phyloP scores from a whole-genome alignment of 2,888 invertebrate species.

The Keiferia lycopersicella region DNA sequence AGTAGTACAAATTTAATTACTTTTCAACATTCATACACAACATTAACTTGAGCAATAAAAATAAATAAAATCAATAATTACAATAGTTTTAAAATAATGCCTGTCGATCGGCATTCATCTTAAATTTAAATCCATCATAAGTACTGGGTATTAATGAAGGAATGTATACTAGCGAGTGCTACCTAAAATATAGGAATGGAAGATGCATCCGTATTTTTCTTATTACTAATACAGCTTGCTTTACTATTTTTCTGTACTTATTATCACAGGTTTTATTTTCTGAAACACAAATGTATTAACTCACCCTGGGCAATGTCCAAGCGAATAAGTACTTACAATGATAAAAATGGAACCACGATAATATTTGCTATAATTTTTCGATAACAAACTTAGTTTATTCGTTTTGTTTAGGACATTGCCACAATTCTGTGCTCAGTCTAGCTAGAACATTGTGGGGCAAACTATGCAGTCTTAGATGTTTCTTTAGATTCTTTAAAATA shows the following conservation, averaged over 20 bases:
- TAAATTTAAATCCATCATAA: conserved; percentile 1
- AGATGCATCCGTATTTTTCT: conserved; percentile 12
- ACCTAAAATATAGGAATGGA: conserved; percentile 22
- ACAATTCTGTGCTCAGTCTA: not conserved
- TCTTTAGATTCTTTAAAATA: not conserved
- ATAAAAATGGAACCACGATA: not conserved
- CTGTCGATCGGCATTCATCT: not conserved
- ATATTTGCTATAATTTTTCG: not conserved
- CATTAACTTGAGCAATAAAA: conserved; percentile 42
- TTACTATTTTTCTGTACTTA: conserved; percentile 47
- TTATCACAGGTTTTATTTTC: conserved; percentile 54
- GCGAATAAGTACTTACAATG: not conserved
- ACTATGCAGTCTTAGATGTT: not conserved
- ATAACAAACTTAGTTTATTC: not conserved
- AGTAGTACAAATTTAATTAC: not conserved
- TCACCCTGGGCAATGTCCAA: not conserved
- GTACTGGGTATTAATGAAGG: conserved; percentile 32
- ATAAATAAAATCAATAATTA: conserved; percentile 4
- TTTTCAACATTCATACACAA: conserved; percentile 21
- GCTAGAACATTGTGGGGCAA: conserved; percentile 4
- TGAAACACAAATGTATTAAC: not conserved
- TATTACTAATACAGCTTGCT: conserved; percentile 40
- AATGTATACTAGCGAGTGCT: conserved; percentile 35
- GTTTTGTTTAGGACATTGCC: not conserved
- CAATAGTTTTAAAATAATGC: conserved; percentile 24